Percentiles rank a stretch among this genome's conserved stretches.
Evolutionary conservation across 2,888 invertebrate species (phyloP).

Genomic region (Cyclophora punctaria): DNA sequence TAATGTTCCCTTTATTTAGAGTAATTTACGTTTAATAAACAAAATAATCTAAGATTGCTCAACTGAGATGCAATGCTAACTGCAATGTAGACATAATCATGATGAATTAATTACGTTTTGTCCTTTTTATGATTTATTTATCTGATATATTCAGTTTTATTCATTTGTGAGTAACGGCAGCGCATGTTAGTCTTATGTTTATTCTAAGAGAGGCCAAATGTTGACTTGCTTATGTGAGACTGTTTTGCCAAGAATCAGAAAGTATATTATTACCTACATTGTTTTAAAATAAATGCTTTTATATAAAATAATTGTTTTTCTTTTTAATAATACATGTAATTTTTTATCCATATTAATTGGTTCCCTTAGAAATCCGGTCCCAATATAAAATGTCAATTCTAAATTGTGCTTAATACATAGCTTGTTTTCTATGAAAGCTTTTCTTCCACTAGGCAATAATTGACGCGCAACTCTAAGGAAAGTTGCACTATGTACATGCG

Average conservation of each 20-base stretch:
- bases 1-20: conserved; percentile 69
- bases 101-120: conserved; percentile 58
- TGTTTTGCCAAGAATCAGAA: conserved; percentile 76
- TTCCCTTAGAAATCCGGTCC: too few species aligned
- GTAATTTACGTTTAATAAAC: conserved; percentile 62
- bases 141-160: conserved; percentile 63
- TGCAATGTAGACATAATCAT: conserved; percentile 60
- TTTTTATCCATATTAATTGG: background rate
- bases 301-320: conserved; percentile 43
- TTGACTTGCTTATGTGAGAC: conserved; percentile 76
- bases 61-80: conserved; percentile 71
- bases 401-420: too few species aligned
- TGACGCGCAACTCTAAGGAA: too few species aligned
- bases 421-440: too few species aligned
- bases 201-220: conserved; percentile 74
- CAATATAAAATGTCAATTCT: too few species aligned
- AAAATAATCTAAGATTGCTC: conserved; percentile 71
- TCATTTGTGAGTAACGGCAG: conserved; percentile 72
- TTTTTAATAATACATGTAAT: background rate
- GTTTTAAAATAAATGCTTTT: conserved; percentile 76
- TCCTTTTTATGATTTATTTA: conserved; percentile 62
- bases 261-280: conserved; percentile 75
- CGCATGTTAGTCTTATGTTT: conserved; percentile 72
- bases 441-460: too few species aligned
- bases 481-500: too few species aligned